Percentiles rank a stretch among this genome's conserved stretches.
phyloP scores from a whole-genome alignment of 64 coral and sea anemone species.

The Montipora efflorescens region DNA sequence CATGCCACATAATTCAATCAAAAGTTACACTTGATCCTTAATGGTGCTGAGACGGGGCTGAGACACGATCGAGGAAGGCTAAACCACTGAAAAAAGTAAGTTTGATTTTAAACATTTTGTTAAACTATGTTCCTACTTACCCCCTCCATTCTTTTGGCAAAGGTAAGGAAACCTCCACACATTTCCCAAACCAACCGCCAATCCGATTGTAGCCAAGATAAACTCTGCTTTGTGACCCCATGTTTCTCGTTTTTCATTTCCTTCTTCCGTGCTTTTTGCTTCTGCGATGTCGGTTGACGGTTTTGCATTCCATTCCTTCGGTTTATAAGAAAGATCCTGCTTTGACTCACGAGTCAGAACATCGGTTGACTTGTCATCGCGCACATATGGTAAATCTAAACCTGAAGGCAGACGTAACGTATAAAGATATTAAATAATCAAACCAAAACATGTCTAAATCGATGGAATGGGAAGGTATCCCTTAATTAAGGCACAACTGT shows the following conservation, averaged over 20 bases:
- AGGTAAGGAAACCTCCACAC: slow-evolving; percentile 96
- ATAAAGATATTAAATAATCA: neutral
- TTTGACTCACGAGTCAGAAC: slow-evolving; percentile 62
- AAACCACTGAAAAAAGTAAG: too few relatives aligned
- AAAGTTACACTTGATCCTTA: neutral
- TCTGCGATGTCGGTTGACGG: neutral
- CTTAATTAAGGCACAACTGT: too few relatives aligned
- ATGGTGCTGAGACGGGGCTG: neutral
- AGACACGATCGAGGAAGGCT: neutral
- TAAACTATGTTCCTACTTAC: slow-evolving; percentile 5
- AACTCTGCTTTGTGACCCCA: slow-evolving; percentile 97
- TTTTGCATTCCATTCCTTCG: slow-evolving; percentile 72
- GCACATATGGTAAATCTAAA: slow-evolving; percentile 22
- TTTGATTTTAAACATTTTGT: neutral
- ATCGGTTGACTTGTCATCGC: slow-evolving; percentile 90
- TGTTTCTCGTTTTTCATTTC: slow-evolving; percentile 71
- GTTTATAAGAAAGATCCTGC: slow-evolving; percentile 46
- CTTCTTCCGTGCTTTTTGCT: slow-evolving; percentile 1
- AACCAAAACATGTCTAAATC: neutral
- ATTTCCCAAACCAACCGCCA: slow-evolving; percentile 88
- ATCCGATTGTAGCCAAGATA: slow-evolving; percentile 82
- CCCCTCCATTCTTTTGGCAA: slow-evolving; percentile 92
- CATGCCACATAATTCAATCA: neutral
- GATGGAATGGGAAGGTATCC: too few relatives aligned
- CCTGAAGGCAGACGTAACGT: neutral